Base-by-base conservation (phyloP, 2,113 vertebrate genomes). In the Cephalopterus ornatus region DNA sequence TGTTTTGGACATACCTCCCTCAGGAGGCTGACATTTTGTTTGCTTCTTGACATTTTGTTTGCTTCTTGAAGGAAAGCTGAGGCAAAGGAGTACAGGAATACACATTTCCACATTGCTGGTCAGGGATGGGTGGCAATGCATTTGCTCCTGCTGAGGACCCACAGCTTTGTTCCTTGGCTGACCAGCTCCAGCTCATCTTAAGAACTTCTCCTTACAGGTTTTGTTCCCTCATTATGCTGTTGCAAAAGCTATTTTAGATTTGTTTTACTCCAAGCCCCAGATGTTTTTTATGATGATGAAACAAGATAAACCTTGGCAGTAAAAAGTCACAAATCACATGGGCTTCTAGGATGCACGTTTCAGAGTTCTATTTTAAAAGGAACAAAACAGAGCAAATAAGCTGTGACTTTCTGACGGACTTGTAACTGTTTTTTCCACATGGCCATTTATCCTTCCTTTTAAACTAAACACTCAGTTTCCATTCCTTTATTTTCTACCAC, bases 101-200 rank as follows among this genome's bases (percentile, higher is more conserved):
- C 8, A 10, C 5, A 5, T 61, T 75, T 42, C 56, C 12, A 0
- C 9, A 16, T 12, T 68, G 56, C 44, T 2, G 2, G 47, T 24
- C 2, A 3, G 18, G 21, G 27, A 1, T 26, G 8, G 17, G 7
- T 17, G 24, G 5, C 14, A 52, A 19, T 28, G 17, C 23, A 4
- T 71, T 71, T 65, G 12, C 5, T 84, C 23, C 63, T 73, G 41
- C 17, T 53, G 63, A 73, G 86, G 53, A 77, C 23, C 14, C 11
- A 14, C 20, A 42, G 11, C 6, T 66, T 71, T 82, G 7, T 17
- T 85, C 65, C 19, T 37, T 35, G 84, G 9, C 47, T 61, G 35
- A 62, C 32, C 0, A 0, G 27, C 26, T 82, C 61, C 30, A 16
- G 22, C 70, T 72, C 28, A 11, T 30, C 27, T 62, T 30, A 53